phyloP scores from a whole-genome alignment of 2,888 invertebrate species.

The Phorcus lineatus region DNA sequence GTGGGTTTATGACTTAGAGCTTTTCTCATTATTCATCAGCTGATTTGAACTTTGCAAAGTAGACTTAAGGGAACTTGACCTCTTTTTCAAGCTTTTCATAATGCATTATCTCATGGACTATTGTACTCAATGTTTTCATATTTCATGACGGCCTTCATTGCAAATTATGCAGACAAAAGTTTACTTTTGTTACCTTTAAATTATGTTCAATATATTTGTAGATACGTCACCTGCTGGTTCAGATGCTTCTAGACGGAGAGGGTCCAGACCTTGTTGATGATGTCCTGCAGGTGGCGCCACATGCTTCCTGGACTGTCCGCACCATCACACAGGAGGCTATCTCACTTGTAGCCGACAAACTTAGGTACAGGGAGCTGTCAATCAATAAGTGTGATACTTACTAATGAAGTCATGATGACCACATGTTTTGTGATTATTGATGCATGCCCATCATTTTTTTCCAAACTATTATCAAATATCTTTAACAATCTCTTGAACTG shows the following conservation, averaged over 20 bases:
- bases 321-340: slow-evolving; percentile 58
- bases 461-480: no score
- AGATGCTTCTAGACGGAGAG: slow-evolving; percentile 64
- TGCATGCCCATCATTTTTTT: not conserved
- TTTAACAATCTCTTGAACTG: not conserved
- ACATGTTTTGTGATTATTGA: not conserved
- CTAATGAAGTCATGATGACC: not conserved
- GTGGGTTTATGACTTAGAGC: not conserved
- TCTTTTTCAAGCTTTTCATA: no score
- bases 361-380: slow-evolving; percentile 50
- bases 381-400: not conserved
- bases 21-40: no score
- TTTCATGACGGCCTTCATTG: no score
- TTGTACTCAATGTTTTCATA: no score
- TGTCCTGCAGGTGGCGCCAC: slow-evolving; percentile 43
- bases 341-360: slow-evolving; percentile 43
- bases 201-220: slow-evolving; percentile 27
- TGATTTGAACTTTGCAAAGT: no score
- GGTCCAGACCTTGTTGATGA: slow-evolving; percentile 58
- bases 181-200: not conserved
- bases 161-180: not conserved
- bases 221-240: slow-evolving; percentile 60
- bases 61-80: no score
- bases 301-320: slow-evolving; percentile 50
- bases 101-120: no score